phyloP scores from a whole-genome alignment of 2,888 invertebrate genomes.

The Romanomermis culicivorax region DNA sequence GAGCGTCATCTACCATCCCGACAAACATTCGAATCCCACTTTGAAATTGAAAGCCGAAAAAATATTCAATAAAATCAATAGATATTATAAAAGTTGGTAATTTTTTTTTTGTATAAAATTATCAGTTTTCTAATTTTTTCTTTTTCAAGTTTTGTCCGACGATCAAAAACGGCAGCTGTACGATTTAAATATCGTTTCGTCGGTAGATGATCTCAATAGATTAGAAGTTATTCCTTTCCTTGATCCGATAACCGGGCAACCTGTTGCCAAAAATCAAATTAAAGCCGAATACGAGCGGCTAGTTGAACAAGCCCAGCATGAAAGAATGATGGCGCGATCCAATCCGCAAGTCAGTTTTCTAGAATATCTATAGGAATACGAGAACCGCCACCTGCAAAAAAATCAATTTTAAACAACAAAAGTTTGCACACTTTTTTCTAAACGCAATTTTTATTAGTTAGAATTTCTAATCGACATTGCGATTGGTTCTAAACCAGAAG shows the following conservation, averaged over 20 bases:
- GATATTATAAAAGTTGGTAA: conserved; percentile 62
- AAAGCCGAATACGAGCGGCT: conserved; percentile 79
- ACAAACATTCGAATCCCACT: conserved; percentile 65
- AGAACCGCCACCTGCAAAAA: no score
- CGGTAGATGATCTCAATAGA: background rate
- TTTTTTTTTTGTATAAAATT: background rate
- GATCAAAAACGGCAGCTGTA: conserved; percentile 83
- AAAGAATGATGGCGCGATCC: conserved; percentile 62
- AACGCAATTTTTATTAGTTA: no score
- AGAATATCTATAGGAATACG: no score
- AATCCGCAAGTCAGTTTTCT: conserved; percentile 47
- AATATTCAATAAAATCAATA: conserved; percentile 73
- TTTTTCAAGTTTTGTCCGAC: conserved; percentile 59
- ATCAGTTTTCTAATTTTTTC: no score
- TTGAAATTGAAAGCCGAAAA: conserved; percentile 68
- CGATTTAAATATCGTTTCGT: conserved; percentile 36
- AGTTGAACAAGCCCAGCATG: conserved; percentile 55
- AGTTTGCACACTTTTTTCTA: no score
- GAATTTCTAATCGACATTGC: no score
- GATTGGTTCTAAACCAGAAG: no score
- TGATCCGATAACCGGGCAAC: conserved; percentile 24
- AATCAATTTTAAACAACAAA: no score
- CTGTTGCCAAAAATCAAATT: conserved; percentile 80
- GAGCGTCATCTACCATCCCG: conserved; percentile 83
- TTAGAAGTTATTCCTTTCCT: background rate